Conservation (phyloP, 2,888 invertebrate species). For the Macrostomum cliftonense region DNA sequence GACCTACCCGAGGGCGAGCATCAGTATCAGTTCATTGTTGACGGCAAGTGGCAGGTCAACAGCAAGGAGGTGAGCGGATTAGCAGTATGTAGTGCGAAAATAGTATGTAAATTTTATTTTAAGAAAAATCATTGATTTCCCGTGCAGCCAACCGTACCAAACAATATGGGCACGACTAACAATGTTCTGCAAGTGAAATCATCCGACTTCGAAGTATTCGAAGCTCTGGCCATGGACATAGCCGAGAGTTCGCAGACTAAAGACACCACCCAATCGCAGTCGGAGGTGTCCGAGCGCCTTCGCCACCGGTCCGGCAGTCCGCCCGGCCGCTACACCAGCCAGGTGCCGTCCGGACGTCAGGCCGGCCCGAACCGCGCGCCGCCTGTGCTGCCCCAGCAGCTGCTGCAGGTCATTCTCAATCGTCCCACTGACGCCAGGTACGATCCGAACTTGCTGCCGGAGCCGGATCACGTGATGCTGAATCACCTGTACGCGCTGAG, state of each 20-base stretch:
- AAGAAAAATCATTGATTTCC: too few species aligned
- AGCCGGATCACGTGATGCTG: conserved; percentile 98
- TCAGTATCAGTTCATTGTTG: conserved; percentile 55
- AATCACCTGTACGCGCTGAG: conserved; percentile 98
- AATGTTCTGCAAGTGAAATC: conserved; percentile 70
- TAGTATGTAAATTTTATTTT: too few species aligned
- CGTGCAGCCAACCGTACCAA: conserved; percentile 17
- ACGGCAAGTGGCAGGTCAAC: conserved; percentile 35
- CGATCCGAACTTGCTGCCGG: conserved; percentile 92
- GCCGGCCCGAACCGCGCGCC: conserved; percentile 88
- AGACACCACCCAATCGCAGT: conserved; percentile 71
- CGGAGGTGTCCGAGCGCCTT: conserved; percentile 77
- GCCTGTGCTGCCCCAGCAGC: conserved; percentile 79
- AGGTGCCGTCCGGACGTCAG: conserved; percentile 64
- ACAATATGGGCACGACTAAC: conserved; percentile 35
- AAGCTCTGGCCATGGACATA: conserved; percentile 65
- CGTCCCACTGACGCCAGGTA: conserved; percentile 68
- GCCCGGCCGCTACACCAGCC: conserved; percentile 44
- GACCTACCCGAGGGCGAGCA: conserved; percentile 91
- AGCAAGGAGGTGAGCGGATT: conserved; percentile 24
- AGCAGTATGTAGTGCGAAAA: too few species aligned
- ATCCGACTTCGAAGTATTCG: conserved; percentile 76
- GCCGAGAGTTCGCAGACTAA: conserved; percentile 40
- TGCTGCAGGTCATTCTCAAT: conserved; percentile 89
- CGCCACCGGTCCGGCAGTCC: conserved; percentile 44